Percentiles rank a stretch among this genome's conserved stretches.
Evolutionary conservation across 2,888 invertebrate genomes (phyloP).

Genomic region (Capitulum mitella): DNA sequence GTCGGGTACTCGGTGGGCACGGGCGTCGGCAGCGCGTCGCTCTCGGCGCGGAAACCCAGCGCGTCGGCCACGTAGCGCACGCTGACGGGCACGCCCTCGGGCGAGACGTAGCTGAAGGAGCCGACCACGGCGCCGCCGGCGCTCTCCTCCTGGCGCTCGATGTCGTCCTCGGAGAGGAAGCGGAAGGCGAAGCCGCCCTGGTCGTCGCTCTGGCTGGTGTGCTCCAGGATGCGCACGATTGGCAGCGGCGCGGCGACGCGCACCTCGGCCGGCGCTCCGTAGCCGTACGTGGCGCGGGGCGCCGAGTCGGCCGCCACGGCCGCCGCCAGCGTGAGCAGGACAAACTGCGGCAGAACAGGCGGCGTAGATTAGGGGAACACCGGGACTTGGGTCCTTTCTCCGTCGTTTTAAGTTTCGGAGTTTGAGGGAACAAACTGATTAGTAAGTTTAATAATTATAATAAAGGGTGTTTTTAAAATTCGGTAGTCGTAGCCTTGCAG

Average conservation of each 20-base stretch:
- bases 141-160: neutral
- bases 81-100: neutral
- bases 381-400: too few relatives aligned
- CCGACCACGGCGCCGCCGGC: neutral
- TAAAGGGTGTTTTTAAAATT: too few relatives aligned
- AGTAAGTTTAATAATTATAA: too few relatives aligned
- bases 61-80: conserved; percentile 8
- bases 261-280: neutral
- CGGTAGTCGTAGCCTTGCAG: too few relatives aligned
- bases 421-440: too few relatives aligned
- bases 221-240: neutral
- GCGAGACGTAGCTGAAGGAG: neutral
- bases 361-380: too few relatives aligned
- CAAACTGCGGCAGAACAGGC: too few relatives aligned
- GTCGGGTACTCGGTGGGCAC: conserved; percentile 22
- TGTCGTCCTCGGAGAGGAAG: conserved; percentile 7
- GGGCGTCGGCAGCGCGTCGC: conserved; percentile 13
- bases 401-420: too few relatives aligned
- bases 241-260: neutral
- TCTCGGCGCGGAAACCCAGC: conserved; percentile 1
- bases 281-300: neutral
- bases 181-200: conserved; percentile 8
- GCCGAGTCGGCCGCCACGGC: neutral
- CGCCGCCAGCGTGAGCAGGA: neutral
- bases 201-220: neutral